Conservation (phyloP, 2,888 invertebrate species). For the Brenthis ino region DNA sequence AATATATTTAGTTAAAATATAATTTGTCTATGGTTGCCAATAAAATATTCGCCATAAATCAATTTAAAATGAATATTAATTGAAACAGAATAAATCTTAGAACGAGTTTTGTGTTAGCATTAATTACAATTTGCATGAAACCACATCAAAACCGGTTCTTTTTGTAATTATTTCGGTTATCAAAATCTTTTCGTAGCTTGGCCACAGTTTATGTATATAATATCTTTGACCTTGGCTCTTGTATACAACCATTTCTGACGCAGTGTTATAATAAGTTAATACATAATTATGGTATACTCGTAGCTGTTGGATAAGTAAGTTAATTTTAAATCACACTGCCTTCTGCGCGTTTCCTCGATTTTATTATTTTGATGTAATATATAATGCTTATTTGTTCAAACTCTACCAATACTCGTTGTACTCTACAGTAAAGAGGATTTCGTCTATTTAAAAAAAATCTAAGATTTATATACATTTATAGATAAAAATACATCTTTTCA, state of each 20-base stretch:
- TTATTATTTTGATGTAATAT: too few species aligned
- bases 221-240: slow-evolving; percentile 28
- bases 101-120: slow-evolving; percentile 31
- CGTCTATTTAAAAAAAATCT: too few species aligned
- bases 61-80: slow-evolving; percentile 34
- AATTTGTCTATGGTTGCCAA: slow-evolving; percentile 28
- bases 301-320: not conserved
- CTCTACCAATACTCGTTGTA: too few species aligned
- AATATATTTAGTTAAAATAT: slow-evolving; percentile 9
- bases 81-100: slow-evolving; percentile 30
- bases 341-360: too few species aligned
- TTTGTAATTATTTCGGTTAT: slow-evolving; percentile 39
- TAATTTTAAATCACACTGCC: too few species aligned
- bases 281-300: not conserved
- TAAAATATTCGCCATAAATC: slow-evolving; percentile 33
- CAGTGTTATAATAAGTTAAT: not conserved
- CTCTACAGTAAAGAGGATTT: too few species aligned
- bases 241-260: slow-evolving; percentile 10
- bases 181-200: slow-evolving; percentile 38
- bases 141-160: slow-evolving; percentile 36
- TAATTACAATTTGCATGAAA: slow-evolving; percentile 41
- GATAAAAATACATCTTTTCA: too few species aligned
- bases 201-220: slow-evolving; percentile 19
- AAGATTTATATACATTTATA: too few species aligned
- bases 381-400: too few species aligned